Percentiles rank a stretch among this genome's conserved stretches.
Conservation (phyloP, 1,140 invertebrate species). For the Frieseomelitta varia region DNA sequence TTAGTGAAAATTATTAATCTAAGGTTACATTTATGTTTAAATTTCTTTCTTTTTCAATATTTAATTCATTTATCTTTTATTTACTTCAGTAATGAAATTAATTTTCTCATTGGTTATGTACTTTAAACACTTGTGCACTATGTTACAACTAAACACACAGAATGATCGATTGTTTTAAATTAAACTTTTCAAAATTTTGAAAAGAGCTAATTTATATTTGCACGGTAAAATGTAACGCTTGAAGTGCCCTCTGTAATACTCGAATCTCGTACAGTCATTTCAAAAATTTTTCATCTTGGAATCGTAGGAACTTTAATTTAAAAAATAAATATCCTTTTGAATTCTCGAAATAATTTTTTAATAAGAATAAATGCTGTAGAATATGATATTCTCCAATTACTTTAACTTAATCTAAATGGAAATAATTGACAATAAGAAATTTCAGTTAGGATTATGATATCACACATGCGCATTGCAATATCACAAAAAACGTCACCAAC, state of each 20-base stretch:
- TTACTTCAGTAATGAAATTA: background rate
- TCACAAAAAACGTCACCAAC: constrained; percentile 33
- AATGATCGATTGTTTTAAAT: background rate
- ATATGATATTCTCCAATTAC: background rate
- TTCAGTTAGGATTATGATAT: background rate
- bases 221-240: background rate
- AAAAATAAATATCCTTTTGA: background rate
- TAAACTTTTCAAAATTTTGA: background rate
- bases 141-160: background rate
- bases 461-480: background rate
- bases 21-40: background rate
- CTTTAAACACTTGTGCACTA: background rate
- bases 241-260: background rate
- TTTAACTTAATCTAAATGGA: background rate
- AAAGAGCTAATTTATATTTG: background rate
- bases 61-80: background rate
- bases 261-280: constrained; percentile 1
- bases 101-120: background rate
- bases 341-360: background rate
- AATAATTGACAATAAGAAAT: background rate
- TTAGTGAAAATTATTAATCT: too few species aligned
- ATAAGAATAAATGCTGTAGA: background rate
- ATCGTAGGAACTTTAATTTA: background rate
- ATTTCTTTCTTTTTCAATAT: background rate
- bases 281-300: background rate